Evolutionary conservation across 1,140 invertebrate species (phyloP).

Genomic region (Caenorhabditis latens): DNA sequence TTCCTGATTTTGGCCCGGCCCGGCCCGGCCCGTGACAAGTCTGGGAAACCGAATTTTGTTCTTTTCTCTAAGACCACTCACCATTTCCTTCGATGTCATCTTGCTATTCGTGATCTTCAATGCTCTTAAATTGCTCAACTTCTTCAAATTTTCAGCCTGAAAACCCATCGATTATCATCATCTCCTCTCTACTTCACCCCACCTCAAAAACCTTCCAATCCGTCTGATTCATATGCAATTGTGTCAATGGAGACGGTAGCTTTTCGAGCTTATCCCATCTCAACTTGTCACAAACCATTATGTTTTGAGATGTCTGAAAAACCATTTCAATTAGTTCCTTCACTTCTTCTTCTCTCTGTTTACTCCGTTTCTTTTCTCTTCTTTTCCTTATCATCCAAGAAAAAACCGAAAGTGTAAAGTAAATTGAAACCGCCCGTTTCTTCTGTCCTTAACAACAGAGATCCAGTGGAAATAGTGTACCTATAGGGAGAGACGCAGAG

Average conservation of each 20-base stretch:
- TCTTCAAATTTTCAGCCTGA: background rate
- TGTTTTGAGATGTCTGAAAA: conserved; percentile 49
- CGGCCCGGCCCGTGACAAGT: no score
- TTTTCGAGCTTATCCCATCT: conserved; percentile 36
- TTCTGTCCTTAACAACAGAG: background rate
- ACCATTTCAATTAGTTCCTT: background rate
- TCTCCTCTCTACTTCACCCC: background rate
- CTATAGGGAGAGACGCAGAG: background rate
- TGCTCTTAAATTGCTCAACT: conserved; percentile 20
- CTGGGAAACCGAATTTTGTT: background rate
- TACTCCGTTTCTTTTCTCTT: background rate
- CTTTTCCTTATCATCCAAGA: conserved; percentile 40
- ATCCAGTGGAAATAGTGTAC: background rate
- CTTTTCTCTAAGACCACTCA: background rate
- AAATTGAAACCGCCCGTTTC: background rate
- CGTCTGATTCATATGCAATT: conserved; percentile 50
- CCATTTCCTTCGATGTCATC: conserved; percentile 41
- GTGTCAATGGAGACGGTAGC: conserved; percentile 20
- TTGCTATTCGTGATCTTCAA: conserved; percentile 38
- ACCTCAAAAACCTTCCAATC: conserved; percentile 38
- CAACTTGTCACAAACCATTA: conserved; percentile 42
- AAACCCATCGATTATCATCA: background rate
- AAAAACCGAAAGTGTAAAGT: conserved; percentile 44
- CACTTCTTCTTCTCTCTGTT: background rate
- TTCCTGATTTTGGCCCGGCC: no score